These are phyloP conservation scores for Leucosticte australis DNA, from an alignment of 2,113 vertebrate species.

Conservation along the genomic window DNA sequence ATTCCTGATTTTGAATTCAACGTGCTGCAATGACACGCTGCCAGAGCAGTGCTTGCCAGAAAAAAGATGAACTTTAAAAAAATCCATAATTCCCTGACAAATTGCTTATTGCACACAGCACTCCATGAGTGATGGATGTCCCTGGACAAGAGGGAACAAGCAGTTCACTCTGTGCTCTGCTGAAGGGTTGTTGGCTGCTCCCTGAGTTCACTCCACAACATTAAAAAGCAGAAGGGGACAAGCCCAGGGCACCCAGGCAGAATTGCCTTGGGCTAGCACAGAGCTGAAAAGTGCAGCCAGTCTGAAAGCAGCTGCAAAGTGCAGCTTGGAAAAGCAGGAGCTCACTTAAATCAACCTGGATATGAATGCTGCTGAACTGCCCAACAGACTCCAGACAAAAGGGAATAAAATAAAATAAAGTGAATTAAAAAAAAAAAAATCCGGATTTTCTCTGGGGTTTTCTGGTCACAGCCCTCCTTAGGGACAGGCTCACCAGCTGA, in stretches of 20 bases:
- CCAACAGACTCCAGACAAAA: neutral
- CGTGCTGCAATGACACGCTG: neutral
- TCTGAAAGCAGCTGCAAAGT: neutral
- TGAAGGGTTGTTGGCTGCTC: neutral
- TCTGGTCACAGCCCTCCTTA: neutral
- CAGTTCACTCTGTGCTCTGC: neutral
- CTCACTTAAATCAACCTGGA: neutral
- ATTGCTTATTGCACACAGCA: neutral
- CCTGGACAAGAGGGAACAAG: neutral
- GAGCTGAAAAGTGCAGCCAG: neutral
- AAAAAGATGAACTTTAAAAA: conserved; percentile 23
- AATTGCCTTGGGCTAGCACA: neutral
- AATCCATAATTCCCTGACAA: conserved; percentile 13
- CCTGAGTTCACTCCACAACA: neutral
- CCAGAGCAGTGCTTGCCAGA: neutral
- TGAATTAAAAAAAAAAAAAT: no score
- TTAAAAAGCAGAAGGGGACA: neutral
- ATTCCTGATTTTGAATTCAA: neutral
- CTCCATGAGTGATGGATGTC: neutral
- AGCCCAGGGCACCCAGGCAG: neutral
- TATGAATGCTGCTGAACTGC: neutral
- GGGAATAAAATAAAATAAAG: neutral
- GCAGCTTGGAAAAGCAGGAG: neutral
- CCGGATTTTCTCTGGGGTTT: neutral
- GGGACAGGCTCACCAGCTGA: neutral